Conservation (phyloP, 2,113 vertebrate genomes). For the Mastomys coucha region DNA sequence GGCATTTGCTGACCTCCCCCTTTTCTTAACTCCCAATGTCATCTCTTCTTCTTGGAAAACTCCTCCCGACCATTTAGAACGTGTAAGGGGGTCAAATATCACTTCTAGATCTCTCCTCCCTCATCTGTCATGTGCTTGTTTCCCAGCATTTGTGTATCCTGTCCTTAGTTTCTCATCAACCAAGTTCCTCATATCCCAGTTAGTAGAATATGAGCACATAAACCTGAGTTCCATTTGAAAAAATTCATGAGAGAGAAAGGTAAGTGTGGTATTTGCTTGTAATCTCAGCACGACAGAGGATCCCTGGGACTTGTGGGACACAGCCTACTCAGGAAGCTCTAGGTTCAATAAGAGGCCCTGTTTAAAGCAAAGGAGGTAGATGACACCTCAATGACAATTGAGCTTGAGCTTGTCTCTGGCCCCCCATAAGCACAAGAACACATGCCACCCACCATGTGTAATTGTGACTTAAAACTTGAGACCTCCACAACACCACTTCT, state of each 20-base stretch:
- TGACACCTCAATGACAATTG: neutral
- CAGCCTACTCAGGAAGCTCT: neutral
- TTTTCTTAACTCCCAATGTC: neutral
- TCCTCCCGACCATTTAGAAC: neutral
- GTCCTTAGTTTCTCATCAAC: neutral
- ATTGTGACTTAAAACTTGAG: neutral
- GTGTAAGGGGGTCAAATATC: neutral
- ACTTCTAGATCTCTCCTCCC: neutral
- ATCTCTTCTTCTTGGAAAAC: neutral
- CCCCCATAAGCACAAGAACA: neutral
- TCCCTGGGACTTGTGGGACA: neutral
- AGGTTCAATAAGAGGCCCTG: neutral
- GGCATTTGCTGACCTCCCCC: rapidly evolving
- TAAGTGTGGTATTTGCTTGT: neutral
- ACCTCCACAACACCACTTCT: too few relatives aligned
- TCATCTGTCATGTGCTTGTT: neutral
- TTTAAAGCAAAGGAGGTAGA: neutral
- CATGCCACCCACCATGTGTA: neutral
- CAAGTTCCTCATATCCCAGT: neutral
- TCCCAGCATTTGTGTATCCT: neutral
- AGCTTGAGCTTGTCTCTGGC: too few relatives aligned
- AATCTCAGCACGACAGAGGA: neutral
- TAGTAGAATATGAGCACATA: neutral
- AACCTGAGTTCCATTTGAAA: neutral
- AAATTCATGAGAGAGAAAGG: neutral